Base-by-base conservation (phyloP, 2,888 invertebrate species). In the Synanthedon formicaeformis region DNA sequence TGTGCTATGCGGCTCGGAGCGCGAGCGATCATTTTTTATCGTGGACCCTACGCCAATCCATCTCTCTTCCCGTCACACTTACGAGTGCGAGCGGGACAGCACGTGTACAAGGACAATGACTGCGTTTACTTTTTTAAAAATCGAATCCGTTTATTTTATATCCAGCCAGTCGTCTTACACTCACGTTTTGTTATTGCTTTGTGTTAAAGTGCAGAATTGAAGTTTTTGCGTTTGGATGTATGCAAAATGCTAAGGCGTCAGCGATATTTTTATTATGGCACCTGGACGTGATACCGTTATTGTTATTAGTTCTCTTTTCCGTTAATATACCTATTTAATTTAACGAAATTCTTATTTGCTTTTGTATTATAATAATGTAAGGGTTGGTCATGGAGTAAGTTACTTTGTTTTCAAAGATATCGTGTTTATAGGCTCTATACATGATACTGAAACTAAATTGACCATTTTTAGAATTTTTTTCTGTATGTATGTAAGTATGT, bases 1-100 rank as follows among this genome's bases (percentile, higher is more conserved):
- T 23, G n/a, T 16, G 18, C 45, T 41, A 4, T 41, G 14, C 41
- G 45, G 16, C 27, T 45, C 13, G 23, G 51, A 13, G 13, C 34
- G 50, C 41, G 23, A 55, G 56, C 57, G 56, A 57, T 57, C 52
- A 57, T 62, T 63, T 63, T 63, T 63, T 62, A 57, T 60, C 54
- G 51, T 52, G 41, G 54, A 49, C 54, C 58, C 57, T 52, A 48
- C 52, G 16, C 48, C 14, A 45, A 12, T 48, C 53, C 27, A 10
- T 59, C 58, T 51, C 53, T 14, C 45, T 56, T 53, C 50, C 34
- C 54, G 8, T 40, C n/a, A 51, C 57, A 52, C 55, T 58, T 45
- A 12, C 14, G 60, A 63, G 41, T 41, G 55, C 14, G 60, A 63
- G 40, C 45, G 55, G 50, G 59, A 61, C 52, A 54, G 53, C 58